Conservation (phyloP, 2,888 invertebrate genomes). For the Corbicula japonica region DNA sequence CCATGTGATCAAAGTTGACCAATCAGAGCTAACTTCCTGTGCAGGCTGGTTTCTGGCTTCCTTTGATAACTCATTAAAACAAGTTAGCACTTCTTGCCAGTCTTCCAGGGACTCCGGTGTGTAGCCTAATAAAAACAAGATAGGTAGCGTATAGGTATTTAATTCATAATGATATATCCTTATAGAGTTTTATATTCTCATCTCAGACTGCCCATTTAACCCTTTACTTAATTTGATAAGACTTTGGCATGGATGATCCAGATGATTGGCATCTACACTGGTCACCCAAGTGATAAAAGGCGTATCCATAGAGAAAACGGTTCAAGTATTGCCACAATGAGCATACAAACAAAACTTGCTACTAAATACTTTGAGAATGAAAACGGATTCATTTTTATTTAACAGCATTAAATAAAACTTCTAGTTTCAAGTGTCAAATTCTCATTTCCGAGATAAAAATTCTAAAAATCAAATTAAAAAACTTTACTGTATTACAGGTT, state of each 20-base stretch:
- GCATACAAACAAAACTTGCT: no score
- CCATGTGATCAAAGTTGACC: conserved; percentile 67
- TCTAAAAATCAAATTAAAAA: no score
- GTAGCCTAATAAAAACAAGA: conserved; percentile 60
- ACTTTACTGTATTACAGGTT: no score
- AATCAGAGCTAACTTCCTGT: conserved; percentile 38
- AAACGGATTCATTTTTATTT: no score
- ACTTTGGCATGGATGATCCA: background rate
- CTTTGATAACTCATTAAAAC: conserved; percentile 17
- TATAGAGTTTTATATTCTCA: background rate
- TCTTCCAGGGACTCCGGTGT: conserved; percentile 67
- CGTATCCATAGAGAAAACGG: no score
- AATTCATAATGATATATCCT: background rate
- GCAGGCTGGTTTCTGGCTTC: conserved; percentile 39
- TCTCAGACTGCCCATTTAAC: background rate
- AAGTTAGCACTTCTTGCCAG: conserved; percentile 65
- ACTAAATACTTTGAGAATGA: no score
- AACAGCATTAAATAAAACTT: no score
- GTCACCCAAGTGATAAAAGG: background rate
- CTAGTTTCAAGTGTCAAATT: no score
- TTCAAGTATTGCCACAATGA: no score
- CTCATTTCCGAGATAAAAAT: no score
- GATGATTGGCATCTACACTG: background rate
- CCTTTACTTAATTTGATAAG: background rate
- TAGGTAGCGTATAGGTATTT: background rate